Evolutionary conservation across 2,113 vertebrate species (phyloP).

Genomic region (Indicator maculatus): DNA sequence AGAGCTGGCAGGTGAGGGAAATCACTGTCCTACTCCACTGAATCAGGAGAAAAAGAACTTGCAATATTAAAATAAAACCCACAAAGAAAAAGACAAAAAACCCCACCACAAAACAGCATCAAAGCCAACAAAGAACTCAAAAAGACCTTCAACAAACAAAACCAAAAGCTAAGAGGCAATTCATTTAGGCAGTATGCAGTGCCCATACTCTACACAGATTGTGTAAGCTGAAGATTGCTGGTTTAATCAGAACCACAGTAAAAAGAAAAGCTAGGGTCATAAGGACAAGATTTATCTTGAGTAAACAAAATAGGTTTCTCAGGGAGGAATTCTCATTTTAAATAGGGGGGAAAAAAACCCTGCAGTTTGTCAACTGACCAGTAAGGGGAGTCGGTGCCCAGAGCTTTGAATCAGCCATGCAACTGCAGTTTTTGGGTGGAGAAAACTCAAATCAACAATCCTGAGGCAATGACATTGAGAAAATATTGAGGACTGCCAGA

Average conservation of each 20-base stretch:
- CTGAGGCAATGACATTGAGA: background rate
- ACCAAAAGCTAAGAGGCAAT: background rate
- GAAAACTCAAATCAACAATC: conserved; percentile 1
- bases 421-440: background rate
- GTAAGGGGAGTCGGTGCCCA: conserved; percentile 63
- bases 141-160: background rate
- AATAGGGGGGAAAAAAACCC: background rate
- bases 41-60: background rate
- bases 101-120: no score
- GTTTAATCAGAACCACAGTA: background rate
- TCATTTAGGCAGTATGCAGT: background rate
- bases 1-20: background rate
- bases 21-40: background rate
- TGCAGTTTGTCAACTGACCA: conserved; percentile 53
- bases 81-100: background rate
- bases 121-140: no score
- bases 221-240: background rate
- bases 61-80: background rate
- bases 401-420: background rate
- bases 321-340: background rate
- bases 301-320: background rate
- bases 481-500: background rate
- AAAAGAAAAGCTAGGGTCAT: background rate
- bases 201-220: background rate
- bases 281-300: conserved; percentile 10